Evolutionary conservation across 2,888 invertebrate genomes (phyloP).

Genomic region (Lymantria monacha): DNA sequence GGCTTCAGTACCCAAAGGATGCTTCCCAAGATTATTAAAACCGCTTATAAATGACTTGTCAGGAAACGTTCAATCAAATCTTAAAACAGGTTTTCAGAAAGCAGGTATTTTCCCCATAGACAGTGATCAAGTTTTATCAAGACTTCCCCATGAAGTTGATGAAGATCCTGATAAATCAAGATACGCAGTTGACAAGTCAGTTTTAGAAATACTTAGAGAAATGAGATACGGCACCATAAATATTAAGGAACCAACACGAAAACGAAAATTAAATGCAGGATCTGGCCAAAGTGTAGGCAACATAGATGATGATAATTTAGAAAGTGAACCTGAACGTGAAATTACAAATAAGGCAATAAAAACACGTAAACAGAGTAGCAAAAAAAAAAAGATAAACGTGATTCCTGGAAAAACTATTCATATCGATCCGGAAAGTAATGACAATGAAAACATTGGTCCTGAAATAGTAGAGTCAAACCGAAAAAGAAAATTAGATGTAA

Average conservation of each 20-base stretch:
- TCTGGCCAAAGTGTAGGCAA: no score
- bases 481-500: not conserved
- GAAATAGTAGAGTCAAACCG: no score
- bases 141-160: slow-evolving; percentile 11
- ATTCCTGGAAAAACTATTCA: no score
- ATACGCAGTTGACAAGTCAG: slow-evolving; percentile 10
- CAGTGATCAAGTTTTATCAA: slow-evolving; percentile 12
- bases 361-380: no score
- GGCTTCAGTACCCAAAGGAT: slow-evolving; percentile 17
- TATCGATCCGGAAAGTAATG: no score
- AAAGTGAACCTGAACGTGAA: no score
- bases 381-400: no score
- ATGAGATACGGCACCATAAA: slow-evolving; percentile 12
- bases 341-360: no score
- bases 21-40: slow-evolving; percentile 20
- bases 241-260: not conserved
- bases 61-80: slow-evolving; percentile 8
- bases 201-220: slow-evolving; percentile 12
- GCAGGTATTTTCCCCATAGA: slow-evolving; percentile 17
- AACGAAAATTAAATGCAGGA: no score
- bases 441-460: no score
- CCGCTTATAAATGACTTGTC: slow-evolving; percentile 13
- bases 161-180: slow-evolving; percentile 2
- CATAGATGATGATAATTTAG: no score
- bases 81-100: slow-evolving; percentile 20